Base-by-base conservation (phyloP, 1,140 invertebrate species). In the Heliothis virescens region DNA sequence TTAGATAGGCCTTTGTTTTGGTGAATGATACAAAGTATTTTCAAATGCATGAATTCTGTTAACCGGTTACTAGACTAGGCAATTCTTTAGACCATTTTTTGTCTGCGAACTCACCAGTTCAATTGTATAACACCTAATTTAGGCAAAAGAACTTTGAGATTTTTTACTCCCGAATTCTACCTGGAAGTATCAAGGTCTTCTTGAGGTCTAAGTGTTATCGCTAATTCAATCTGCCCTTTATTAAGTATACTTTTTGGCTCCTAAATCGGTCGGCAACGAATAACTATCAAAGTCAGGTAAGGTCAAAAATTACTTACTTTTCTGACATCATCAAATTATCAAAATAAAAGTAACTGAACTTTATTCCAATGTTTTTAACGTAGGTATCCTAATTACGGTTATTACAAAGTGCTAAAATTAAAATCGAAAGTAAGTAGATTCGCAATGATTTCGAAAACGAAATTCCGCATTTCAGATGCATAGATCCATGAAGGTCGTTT, bases 161-260 rank as follows among this genome's bases (percentile, higher is more conserved):
- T 71, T 52, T 52, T 52, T 29, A 10, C 48, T 67, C 63, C 41
- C 63, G 48, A 67, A 67, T 29, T 13, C 21, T 71, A 71, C 67
- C 67, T 71, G 67, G 67, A 53, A 53, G 52, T 16, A 48, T 5
- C 21, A 71, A 50, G 48, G 48, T 21, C 65, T 21, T 67, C 47
- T 7, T 50, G 34, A 26, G 34, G 3, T 71, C 47, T 29, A 52
- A 71, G 26, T 52, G 67, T 71, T 71, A 71, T 52, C 67, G 15
- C n/a, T 21, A 29, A 71, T 52, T 26, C 18, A 71, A 71, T 71
- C 67, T n/a, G 18, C 21, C 21, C 67, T 71, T 71, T 53, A 53
- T 21, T 29, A 29, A 52, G 48, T 26, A 29, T 21, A 13, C 21
- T 71, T 71, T 52, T 71, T 71, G 7, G 47, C 52, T 29, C 34